These are phyloP conservation scores for Chaetura pelagica DNA, from an alignment of 2,113 vertebrate genomes.

Conservation along the genomic window DNA sequence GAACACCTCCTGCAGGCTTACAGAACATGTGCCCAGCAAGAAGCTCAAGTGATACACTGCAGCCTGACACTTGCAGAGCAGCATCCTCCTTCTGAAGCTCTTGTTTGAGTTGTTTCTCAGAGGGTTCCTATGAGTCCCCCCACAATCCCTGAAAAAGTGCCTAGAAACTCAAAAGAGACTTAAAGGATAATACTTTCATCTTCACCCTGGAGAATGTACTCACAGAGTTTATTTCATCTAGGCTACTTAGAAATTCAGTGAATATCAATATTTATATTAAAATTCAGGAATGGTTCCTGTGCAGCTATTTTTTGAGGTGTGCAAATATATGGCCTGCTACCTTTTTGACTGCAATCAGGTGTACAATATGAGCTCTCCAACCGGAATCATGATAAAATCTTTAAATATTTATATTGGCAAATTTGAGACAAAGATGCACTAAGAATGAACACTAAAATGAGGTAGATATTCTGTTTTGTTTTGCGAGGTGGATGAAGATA, in stretches of 20 bases:
- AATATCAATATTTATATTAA: background rate
- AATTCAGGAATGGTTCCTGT: background rate
- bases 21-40: background rate
- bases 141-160: background rate
- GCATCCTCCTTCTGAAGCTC: background rate
- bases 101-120: background rate
- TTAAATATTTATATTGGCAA: background rate
- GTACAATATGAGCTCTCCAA: background rate
- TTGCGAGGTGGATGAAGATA: background rate
- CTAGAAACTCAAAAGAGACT: background rate
- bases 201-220: background rate
- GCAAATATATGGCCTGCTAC: background rate
- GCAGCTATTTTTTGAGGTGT: background rate
- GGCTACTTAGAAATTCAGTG: background rate
- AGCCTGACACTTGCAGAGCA: background rate
- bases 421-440: background rate
- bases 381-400: background rate
- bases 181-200: background rate
- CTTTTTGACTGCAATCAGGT: background rate
- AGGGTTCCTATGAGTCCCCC: background rate
- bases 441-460: background rate
- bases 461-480: background rate
- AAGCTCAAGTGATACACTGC: background rate
- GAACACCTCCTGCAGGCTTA: background rate
- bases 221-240: background rate